These are phyloP conservation scores for Caloenas nicobarica DNA, from an alignment of 2,113 vertebrate species.

Conservation along the genomic window DNA sequence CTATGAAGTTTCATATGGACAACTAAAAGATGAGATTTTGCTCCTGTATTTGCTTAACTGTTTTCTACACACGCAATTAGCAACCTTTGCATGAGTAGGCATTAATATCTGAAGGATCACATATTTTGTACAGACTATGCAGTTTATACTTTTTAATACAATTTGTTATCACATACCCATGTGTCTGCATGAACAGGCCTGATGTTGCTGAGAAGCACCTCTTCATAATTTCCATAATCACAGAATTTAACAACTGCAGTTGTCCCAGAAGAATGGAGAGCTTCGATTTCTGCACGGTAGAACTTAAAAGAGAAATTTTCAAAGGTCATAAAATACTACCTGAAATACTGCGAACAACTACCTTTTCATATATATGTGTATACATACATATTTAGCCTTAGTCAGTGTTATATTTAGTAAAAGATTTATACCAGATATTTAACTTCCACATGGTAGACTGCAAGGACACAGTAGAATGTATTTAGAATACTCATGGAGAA, in stretches of 20 bases:
- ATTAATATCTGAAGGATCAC: constrained; percentile 43
- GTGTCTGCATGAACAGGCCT: constrained; percentile 85
- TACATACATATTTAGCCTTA: not conserved
- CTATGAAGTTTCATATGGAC: constrained; percentile 8
- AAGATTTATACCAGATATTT: not conserved
- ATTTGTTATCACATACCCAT: constrained; percentile 85
- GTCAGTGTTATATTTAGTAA: not conserved
- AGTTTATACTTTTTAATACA: constrained; percentile 69
- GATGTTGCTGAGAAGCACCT: constrained; percentile 95
- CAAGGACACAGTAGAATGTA: not conserved
- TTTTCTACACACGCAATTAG: not conserved
- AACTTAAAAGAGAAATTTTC: constrained; percentile 81
- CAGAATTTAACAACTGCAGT: constrained; percentile 97
- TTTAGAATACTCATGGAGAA: not conserved
- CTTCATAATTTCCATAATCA: constrained; percentile 98
- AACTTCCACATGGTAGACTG: not conserved
- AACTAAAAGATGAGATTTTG: constrained; percentile 2
- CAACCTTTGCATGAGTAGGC: not conserved
- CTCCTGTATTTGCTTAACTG: fast-evolving
- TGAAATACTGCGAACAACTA: not conserved
- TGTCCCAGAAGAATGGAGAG: constrained; percentile 93
- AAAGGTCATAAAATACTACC: not conserved
- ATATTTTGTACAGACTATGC: constrained; percentile 52
- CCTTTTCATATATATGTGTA: not conserved
- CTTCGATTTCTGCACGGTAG: constrained; percentile 94